phyloP scores from a whole-genome alignment of 2,113 vertebrate genomes.

The Halcyon malimbica region DNA sequence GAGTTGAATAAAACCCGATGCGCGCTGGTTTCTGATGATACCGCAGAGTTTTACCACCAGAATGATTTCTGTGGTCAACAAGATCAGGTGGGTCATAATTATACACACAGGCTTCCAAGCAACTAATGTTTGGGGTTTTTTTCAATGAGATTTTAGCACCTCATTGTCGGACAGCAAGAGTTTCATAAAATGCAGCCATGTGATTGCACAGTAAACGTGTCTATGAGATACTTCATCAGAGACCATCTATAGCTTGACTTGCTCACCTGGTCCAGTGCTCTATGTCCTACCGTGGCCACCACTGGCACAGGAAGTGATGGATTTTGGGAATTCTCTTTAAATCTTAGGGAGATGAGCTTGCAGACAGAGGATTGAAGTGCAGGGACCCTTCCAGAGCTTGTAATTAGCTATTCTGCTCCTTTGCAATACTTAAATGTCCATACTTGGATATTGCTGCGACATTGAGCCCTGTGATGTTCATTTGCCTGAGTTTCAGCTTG shows the following conservation, averaged over 20 bases:
- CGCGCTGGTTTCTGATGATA: fast-evolving
- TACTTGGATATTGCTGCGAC: background rate
- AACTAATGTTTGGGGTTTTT: background rate
- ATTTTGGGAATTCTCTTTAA: background rate
- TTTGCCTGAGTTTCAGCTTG: background rate
- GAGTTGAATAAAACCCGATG: background rate
- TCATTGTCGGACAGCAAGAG: background rate
- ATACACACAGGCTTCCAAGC: background rate
- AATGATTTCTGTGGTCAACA: background rate
- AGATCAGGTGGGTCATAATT: background rate
- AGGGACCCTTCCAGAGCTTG: background rate
- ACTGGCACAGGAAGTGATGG: background rate
- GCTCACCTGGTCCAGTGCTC: background rate
- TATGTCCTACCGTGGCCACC: fast-evolving
- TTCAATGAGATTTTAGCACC: background rate
- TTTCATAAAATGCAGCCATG: background rate
- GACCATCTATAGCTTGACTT: fast-evolving
- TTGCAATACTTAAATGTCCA: fast-evolving
- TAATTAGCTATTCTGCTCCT: background rate
- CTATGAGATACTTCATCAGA: background rate
- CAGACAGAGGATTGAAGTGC: background rate
- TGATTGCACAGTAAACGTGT: fast-evolving
- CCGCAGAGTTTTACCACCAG: fast-evolving
- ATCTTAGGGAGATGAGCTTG: background rate
- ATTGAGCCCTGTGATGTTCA: background rate